Conservation (phyloP, 1,140 invertebrate species). For the Polypedilum vanderplanki region DNA sequence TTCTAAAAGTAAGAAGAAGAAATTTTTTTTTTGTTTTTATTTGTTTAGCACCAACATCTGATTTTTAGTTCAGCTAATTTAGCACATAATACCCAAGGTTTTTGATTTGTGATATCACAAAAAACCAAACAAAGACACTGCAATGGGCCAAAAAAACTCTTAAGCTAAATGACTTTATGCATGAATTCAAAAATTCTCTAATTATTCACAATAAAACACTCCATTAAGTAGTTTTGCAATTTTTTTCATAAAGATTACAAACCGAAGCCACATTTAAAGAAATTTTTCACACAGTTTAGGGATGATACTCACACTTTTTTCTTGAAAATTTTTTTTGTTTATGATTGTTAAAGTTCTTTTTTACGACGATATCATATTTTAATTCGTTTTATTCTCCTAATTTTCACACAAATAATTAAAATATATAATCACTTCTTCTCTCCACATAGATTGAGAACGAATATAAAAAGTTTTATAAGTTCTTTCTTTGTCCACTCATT, state of each 20-base stretch:
- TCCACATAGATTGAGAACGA: too few relatives aligned
- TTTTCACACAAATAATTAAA: too few relatives aligned
- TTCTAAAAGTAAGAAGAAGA: too few relatives aligned
- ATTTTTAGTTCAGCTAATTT: neutral
- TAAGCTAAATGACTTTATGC: too few relatives aligned
- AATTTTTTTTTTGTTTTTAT: too few relatives aligned
- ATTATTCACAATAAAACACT: too few relatives aligned
- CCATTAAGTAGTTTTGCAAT: neutral
- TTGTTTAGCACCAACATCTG: neutral
- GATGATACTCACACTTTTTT: neutral
- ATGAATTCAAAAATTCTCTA: too few relatives aligned
- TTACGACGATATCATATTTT: slow-evolving; percentile 1
- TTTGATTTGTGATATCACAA: neutral
- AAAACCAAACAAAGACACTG: neutral
- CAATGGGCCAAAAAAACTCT: too few relatives aligned
- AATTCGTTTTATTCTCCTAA: neutral
- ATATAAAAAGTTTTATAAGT: too few relatives aligned
- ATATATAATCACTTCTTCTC: too few relatives aligned
- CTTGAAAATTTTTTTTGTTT: neutral
- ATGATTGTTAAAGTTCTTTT: neutral
- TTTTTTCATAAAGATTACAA: neutral
- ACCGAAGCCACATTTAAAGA: neutral
- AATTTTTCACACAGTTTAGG: neutral
- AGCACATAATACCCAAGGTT: neutral
- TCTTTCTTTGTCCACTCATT: too few relatives aligned